Conservation (phyloP, 2,888 invertebrate species). For the Cerastoderma edule region DNA sequence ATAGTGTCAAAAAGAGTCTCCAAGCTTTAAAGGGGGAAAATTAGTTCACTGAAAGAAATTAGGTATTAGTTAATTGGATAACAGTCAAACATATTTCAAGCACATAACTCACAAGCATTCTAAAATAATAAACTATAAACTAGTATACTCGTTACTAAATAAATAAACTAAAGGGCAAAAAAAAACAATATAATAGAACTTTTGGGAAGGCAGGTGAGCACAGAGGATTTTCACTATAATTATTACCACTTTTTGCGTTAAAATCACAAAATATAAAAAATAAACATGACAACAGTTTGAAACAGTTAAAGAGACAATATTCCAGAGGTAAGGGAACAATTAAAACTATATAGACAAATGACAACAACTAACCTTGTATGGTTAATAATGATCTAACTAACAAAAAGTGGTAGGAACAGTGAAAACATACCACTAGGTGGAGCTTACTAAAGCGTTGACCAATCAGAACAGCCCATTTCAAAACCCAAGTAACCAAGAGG, state of each 20-base stretch:
- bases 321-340: conserved; percentile 7
- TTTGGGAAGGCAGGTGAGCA: conserved; percentile 49
- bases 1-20: too few species aligned
- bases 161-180: too few species aligned
- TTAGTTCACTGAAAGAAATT: too few species aligned
- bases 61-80: too few species aligned
- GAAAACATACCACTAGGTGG: conserved; percentile 38
- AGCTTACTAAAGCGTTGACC: conserved; percentile 40
- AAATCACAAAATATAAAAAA: neutral
- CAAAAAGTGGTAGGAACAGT: conserved; percentile 54
- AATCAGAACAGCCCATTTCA: conserved; percentile 32
- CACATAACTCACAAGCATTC: too few species aligned
- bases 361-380: conserved; percentile 10
- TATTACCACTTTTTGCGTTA: conserved; percentile 33
- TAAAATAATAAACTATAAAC: too few species aligned
- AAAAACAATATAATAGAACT: conserved; percentile 19
- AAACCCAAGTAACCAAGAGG: conserved; percentile 35
- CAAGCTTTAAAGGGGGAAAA: too few species aligned
- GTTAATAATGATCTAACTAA: conserved; percentile 21
- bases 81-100: too few species aligned
- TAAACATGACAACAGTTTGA: neutral
- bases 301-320: neutral
- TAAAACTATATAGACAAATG: neutral
- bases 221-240: conserved; percentile 26
- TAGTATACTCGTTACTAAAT: too few species aligned